These are phyloP conservation scores for Morpho deidamia DNA, from an alignment of 2,888 invertebrate genomes.

Conservation along the genomic window DNA sequence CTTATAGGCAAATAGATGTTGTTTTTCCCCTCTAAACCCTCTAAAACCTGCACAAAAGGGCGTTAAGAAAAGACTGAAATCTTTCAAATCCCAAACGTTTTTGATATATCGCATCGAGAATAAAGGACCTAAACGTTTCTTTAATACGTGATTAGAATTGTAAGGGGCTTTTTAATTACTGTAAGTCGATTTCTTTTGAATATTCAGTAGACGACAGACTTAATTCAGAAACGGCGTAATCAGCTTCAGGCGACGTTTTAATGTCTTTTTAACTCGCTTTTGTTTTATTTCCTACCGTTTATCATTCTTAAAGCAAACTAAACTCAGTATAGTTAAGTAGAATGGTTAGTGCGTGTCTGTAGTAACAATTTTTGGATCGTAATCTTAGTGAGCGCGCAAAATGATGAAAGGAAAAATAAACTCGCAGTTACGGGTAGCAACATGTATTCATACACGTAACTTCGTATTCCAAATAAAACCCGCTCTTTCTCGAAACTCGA, in stretches of 20 bases:
- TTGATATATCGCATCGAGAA: not conserved
- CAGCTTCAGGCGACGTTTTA: conserved; percentile 12
- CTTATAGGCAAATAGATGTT: no score
- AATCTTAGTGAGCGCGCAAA: no score
- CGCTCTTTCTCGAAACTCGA: not conserved
- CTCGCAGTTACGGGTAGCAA: not conserved
- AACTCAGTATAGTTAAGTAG: not conserved
- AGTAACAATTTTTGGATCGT: no score
- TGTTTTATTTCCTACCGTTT: conserved; percentile 12
- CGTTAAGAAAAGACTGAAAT: no score
- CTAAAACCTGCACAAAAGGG: no score
- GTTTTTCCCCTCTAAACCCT: no score
- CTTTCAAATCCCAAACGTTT: no score
- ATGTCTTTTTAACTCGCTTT: conserved; percentile 17
- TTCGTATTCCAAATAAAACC: not conserved
- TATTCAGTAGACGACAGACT: conserved; percentile 19
- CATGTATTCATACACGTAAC: not conserved
- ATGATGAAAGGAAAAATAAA: no score
- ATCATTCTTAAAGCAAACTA: not conserved
- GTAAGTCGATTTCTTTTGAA: conserved; percentile 22
- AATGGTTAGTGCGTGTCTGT: no score
- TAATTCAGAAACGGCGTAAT: conserved; percentile 18
- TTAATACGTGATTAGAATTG: conserved; percentile 24
- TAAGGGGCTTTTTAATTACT: conserved; percentile 14
- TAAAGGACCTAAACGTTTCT: conserved; percentile 5